Percentiles rank a stretch among this genome's conserved stretches.
Conservation (phyloP, 2,113 vertebrate genomes). For the Triplophysa siluroides region DNA sequence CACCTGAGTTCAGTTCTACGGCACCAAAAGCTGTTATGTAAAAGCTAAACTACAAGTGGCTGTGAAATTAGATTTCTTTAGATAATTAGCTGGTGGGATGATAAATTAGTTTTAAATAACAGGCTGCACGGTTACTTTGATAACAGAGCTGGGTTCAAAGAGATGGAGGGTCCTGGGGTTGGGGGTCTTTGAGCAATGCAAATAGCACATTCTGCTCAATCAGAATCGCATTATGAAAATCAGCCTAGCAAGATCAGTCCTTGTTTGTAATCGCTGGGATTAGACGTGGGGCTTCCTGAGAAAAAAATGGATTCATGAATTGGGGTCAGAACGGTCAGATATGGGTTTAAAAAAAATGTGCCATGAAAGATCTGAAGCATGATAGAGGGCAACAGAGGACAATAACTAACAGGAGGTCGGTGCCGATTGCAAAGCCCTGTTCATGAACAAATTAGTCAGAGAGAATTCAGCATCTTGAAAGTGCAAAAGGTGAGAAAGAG, state of each 20-base stretch:
- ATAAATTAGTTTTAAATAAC: neutral
- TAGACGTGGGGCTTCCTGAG: neutral
- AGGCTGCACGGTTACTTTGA: neutral
- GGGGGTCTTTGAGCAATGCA: slow-evolving; percentile 5
- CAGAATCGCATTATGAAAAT: slow-evolving; percentile 23
- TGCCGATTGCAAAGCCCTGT: neutral
- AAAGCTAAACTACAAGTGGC: neutral
- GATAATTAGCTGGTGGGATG: neutral
- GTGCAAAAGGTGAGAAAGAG: neutral
- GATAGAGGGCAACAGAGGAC: slow-evolving; percentile 1
- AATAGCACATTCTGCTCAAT: slow-evolving; percentile 26
- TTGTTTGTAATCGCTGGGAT: neutral
- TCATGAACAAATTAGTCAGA: neutral
- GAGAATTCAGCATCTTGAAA: neutral
- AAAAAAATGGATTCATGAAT: neutral
- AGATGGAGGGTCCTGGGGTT: neutral
- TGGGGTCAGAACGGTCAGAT: neutral
- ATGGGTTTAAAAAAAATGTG: slow-evolving; percentile 1
- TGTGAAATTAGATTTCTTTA: neutral
- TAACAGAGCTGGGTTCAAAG: neutral
- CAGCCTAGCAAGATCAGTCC: neutral
- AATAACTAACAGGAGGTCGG: slow-evolving; percentile 19
- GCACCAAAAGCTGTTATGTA: no score
- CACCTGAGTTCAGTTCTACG: no score
- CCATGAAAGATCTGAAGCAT: slow-evolving; percentile 1